Percentiles rank a stretch among this genome's conserved stretches.
Conservation (phyloP, 2,113 vertebrate genomes). For the crab-eating macaque (Macaca fascicularis) region T2T-MFA8v1.1 NC_088380.1:132699001-132699500, state of each 20-base stretch:
- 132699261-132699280: not conserved
- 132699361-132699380: not conserved
- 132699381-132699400: not conserved
- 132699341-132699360: slow-evolving; percentile 5
- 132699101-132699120: not conserved
- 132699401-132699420: not conserved
- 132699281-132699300: not conserved
- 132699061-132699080: not conserved
- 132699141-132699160: not conserved
- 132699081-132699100: not conserved
- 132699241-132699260: not conserved
- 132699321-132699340: not conserved
- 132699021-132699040: not conserved
- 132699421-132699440: not conserved
- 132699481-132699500: not conserved
- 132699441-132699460: slow-evolving; percentile 23
- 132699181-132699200: not conserved
- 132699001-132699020: not conserved
- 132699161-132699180: not conserved
- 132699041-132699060: not conserved
- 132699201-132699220: slow-evolving; percentile 4
- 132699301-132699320: not conserved
- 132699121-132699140: not conserved
- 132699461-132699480: not conserved
- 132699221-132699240: not conserved